Conservation (phyloP, 2,113 vertebrate genomes). For the Cyprinus carpio region DNA sequence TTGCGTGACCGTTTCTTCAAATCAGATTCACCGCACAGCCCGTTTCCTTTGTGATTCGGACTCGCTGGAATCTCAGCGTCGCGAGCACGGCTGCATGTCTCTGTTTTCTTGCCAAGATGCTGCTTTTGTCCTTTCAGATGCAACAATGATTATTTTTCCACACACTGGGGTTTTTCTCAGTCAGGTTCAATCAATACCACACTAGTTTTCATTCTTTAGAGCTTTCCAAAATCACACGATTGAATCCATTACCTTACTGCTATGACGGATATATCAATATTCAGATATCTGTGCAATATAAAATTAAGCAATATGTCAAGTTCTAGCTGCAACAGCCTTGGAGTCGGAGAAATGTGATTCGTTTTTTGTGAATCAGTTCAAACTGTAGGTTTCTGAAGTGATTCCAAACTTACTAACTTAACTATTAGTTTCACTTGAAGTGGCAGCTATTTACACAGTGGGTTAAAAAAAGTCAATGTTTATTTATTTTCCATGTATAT, state of each 20-base stretch:
- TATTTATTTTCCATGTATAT: too few relatives aligned
- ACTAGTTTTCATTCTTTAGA: background rate
- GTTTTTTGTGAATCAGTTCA: too few relatives aligned
- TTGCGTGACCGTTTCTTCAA: background rate
- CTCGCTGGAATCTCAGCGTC: background rate
- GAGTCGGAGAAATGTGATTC: too few relatives aligned
- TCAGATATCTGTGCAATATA: background rate
- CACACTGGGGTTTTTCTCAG: background rate
- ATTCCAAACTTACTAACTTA: too few relatives aligned
- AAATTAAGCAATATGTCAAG: too few relatives aligned
- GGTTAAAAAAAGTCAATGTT: too few relatives aligned
- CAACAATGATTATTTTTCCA: conserved; percentile 57
- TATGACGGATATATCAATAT: background rate
- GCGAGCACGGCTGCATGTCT: too few relatives aligned
- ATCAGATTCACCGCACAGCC: background rate
- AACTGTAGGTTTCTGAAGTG: too few relatives aligned
- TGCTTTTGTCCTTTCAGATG: conserved; percentile 53
- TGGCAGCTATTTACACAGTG: too few relatives aligned
- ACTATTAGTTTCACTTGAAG: too few relatives aligned
- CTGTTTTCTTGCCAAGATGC: background rate
- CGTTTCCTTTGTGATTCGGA: background rate
- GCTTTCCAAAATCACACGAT: background rate
- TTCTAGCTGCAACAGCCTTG: background rate
- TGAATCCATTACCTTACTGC: background rate
- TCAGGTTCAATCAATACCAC: background rate